Base-by-base conservation (phyloP, 2,888 invertebrate species). In the Gastrophysa polygoni region DNA sequence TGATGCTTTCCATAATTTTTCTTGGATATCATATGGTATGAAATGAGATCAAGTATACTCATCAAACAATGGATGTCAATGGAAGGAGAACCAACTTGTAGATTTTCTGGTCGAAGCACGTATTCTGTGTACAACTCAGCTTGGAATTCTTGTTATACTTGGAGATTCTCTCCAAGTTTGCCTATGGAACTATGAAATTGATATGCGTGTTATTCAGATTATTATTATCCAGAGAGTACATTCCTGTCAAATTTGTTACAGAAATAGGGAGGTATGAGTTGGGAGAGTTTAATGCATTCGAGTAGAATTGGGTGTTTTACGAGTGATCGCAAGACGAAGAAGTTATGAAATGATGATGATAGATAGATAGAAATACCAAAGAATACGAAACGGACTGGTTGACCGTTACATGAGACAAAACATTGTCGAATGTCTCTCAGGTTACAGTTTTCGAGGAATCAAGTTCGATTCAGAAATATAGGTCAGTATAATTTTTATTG, bases 41-140 rank as follows among this genome's bases (percentile, higher is more conserved):
- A 54, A 52, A 62, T 57, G 44, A 61, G 54, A 57, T 57, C 61
- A 62, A 52, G 57, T 54, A 43, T 14, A 38, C 52, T 38, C 43
- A 54, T 54, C 51, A 49, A 50, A 54, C 54, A 50, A 58, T 38
- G 46, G 57, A 21, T 29, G 52, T 54, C 46, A 18, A 55, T 50
- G 38, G 57, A 55, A 48, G 38, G 57, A 17, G 32, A 63, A 66
- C 61, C 63, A 66, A 64, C 61, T 61, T 52, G 60, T 61, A 59
- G 64, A 67, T 61, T 61, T 28, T 29, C 46, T 59, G 57, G 59
- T 60, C 64, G 55, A 62, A 55, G 61, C 68, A 68, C 63, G 66
- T 68, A 54, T 21, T 54, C 52, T 24, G 48, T 59, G 62, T 60
- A 60, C 57, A 61, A 61, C 60, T 63, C 61, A 49, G 50, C 38